Evolutionary conservation across 2,797 vertebrate genomes (phyloP).

Genomic region (Mormyrus hasselquistii): DNA sequence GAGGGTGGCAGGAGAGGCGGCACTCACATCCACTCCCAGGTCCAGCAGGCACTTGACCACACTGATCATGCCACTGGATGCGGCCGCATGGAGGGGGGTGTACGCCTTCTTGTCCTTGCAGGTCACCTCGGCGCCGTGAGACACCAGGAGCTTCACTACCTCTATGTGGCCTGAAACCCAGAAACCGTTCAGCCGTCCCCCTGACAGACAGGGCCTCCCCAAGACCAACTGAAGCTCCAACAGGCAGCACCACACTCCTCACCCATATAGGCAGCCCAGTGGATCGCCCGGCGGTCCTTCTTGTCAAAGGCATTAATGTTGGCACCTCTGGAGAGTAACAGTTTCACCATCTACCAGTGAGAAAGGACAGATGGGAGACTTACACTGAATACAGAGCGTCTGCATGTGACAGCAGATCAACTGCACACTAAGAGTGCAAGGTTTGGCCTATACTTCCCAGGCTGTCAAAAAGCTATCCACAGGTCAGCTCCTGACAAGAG

Average conservation of each 20-base stretch:
- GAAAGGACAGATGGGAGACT: neutral
- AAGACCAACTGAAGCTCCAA: neutral
- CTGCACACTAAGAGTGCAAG: neutral
- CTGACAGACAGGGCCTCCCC: neutral
- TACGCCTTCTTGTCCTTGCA: constrained; percentile 98
- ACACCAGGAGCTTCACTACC: constrained; percentile 88
- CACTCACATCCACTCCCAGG: constrained; percentile 90
- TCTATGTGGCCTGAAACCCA: constrained; percentile 82
- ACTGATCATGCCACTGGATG: constrained; percentile 97
- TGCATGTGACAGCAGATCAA: neutral
- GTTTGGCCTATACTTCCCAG: neutral
- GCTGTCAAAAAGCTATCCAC: neutral
- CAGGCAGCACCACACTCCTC: constrained; percentile 36
- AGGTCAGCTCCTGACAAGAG: neutral
- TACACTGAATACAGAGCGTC: neutral
- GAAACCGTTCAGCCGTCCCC: neutral
- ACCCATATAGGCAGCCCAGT: constrained; percentile 99
- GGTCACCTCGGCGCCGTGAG: constrained; percentile 88
- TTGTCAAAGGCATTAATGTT: constrained; percentile 99
- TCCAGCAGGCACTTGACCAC: constrained; percentile 95
- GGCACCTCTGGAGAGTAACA: constrained; percentile 91
- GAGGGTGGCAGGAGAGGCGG: neutral
- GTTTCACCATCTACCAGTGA: constrained; percentile 82
- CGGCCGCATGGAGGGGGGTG: constrained; percentile 89
- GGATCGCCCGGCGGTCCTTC: constrained; percentile 92